Conservation (phyloP, 2,113 vertebrate species). For the Sinocyclocheilus maitianheensis region DNA sequence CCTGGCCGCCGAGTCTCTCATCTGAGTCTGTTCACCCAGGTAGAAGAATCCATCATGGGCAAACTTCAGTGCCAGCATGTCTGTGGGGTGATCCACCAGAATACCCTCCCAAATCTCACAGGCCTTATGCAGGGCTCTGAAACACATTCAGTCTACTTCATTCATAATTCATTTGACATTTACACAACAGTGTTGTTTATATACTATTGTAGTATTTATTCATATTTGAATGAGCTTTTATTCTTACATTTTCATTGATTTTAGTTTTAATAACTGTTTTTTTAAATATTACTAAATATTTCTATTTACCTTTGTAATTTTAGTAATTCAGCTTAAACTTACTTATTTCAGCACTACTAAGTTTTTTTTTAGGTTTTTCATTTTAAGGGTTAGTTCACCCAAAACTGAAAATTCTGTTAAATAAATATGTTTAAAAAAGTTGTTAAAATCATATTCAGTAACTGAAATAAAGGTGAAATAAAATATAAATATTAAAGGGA, state of each 20-base stretch:
- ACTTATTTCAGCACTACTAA: too few species aligned
- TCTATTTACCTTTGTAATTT: too few species aligned
- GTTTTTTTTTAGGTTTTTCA: not conserved
- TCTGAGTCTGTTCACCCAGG: conserved; percentile 79
- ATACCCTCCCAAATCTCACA: conserved; percentile 87
- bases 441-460: too few species aligned
- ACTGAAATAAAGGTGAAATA: too few species aligned
- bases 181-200: not conserved
- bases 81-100: conserved; percentile 85
- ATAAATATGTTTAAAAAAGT: too few species aligned
- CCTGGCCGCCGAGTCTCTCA: conserved; percentile 87
- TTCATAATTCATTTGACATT: not conserved
- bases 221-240: not conserved
- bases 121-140: conserved; percentile 81
- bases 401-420: too few species aligned
- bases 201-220: not conserved
- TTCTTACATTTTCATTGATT: not conserved
- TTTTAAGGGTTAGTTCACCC: not conserved
- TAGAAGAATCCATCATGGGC: conserved; percentile 89
- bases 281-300: too few species aligned
- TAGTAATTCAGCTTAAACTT: too few species aligned
- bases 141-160: conserved; percentile 9
- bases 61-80: conserved; percentile 90
- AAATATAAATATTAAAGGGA: too few species aligned
- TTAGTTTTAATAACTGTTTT: too few species aligned